Percentiles rank a stretch among this genome's conserved stretches.
phyloP scores from a whole-genome alignment of 2,797 vertebrate species.

The Malurus splendens region DNA sequence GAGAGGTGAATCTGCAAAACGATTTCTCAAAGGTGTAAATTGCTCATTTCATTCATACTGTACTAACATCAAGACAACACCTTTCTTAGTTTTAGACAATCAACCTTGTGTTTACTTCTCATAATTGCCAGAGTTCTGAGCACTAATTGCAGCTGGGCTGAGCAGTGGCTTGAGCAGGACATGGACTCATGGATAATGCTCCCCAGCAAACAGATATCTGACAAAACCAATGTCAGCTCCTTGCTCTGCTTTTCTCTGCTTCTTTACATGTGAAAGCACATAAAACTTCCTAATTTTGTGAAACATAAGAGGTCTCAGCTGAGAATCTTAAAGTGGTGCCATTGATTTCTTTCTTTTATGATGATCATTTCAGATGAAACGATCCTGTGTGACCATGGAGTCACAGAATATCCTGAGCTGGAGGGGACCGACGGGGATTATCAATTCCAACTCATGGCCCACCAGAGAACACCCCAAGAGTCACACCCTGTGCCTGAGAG shows the following conservation, averaged over 20 bases:
- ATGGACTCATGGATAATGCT: not conserved
- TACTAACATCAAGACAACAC: not conserved
- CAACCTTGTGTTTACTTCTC: not conserved
- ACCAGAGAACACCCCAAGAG: too few relatives aligned
- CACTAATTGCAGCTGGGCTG: not conserved
- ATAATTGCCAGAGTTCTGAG: not conserved
- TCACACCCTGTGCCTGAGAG: too few relatives aligned
- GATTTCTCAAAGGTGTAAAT: not conserved
- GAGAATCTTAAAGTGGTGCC: not conserved
- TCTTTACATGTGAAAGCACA: not conserved
- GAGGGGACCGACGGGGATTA: too few relatives aligned
- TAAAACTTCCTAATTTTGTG: not conserved
- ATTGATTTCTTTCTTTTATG: not conserved
- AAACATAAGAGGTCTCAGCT: fast-evolving
- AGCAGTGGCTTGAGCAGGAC: not conserved
- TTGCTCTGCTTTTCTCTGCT: not conserved
- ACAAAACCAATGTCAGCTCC: not conserved
- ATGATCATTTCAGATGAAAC: not conserved
- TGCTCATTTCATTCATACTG: not conserved
- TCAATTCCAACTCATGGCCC: too few relatives aligned
- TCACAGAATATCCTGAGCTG: too few relatives aligned
- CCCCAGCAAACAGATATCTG: not conserved
- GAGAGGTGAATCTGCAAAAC: not conserved
- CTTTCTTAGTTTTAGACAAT: not conserved
- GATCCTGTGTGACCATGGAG: not conserved